Base-by-base conservation (phyloP, 1,140 invertebrate species). In the Nautilus pompilius region DNA sequence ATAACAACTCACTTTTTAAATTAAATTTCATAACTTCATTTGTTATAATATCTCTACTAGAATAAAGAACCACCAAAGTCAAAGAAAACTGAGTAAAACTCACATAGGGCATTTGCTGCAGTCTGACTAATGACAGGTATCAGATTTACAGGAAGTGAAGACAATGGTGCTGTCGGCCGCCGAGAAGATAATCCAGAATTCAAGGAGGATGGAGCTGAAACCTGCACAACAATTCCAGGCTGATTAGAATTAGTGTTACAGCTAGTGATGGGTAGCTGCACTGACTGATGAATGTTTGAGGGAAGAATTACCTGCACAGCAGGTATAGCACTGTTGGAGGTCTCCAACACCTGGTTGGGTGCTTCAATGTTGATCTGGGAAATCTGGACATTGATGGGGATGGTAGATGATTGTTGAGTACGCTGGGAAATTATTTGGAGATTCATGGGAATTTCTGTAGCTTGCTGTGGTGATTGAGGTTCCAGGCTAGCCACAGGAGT, bases 361-460 rank as follows among this genome's bases (percentile, higher is more conserved):
- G 34, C 22, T 0, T 63, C 49, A 61, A 48, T 24, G 34, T 29
- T 49, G 15, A 92, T 95, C 74, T 82, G 92, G 22, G 93, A 93
- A 79, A 41, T 34, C n/a, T 33, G 83, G 81, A 53, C 49, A 53
- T 53, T 53, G 26, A 53, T 53, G 13, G 49, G 49, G 26, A 53
- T 53, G 22, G n/a, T 53, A 28, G 15, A 17, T 3, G 17, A 15
- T 28, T 53, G 49, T 26, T 20, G 26, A 24, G 17, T 26, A 24
- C 26, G 49, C 26, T 53, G 49, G n/a, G 49, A 22, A 5, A 53
- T 20, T 20, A 53, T 53, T 15, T 53, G 49, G 5, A 53, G 4
- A n/a, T n/a, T n/a, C n/a, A n/a, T n/a, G 15, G 49, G 49, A 28
- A 53, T 53, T 24, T 53, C 49, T 0, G 49, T 28, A 5, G 17